Conservation (phyloP, 2,113 vertebrate genomes). For the Thymallus thymallus region DNA sequence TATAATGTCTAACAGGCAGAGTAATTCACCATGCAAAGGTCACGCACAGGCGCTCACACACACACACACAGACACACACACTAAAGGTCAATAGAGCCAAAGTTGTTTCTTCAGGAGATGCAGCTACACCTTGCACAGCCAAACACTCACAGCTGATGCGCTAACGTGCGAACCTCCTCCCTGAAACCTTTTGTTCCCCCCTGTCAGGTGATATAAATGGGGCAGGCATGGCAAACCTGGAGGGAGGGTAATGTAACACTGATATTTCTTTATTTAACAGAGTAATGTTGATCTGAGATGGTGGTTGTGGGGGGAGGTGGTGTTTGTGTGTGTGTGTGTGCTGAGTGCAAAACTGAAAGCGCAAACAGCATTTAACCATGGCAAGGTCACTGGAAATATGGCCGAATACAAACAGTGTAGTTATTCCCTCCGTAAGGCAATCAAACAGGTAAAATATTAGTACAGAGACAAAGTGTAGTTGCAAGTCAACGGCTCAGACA, state of each 20-base stretch:
- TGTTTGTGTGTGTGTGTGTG: background rate
- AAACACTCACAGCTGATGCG: constrained; percentile 43
- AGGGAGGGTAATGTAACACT: constrained; percentile 39
- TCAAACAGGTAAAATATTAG: too few relatives aligned
- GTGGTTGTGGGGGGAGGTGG: background rate
- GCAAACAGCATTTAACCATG: too few relatives aligned
- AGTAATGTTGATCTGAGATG: constrained; percentile 70
- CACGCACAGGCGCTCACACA: background rate
- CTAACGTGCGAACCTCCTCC: constrained; percentile 36
- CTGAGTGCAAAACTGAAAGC: too few relatives aligned
- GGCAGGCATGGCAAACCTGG: constrained; percentile 12
- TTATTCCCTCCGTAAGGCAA: too few relatives aligned
- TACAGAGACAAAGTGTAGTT: too few relatives aligned
- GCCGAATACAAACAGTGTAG: too few relatives aligned
- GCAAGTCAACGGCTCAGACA: too few relatives aligned
- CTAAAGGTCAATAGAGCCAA: constrained; percentile 61
- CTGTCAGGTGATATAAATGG: constrained; percentile 38
- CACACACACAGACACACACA: too few relatives aligned
- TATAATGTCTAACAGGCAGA: constrained; percentile 48
- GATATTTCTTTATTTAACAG: constrained; percentile 48
- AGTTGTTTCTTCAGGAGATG: constrained; percentile 51
- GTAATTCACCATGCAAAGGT: constrained; percentile 66
- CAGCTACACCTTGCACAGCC: constrained; percentile 32
- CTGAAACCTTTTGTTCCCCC: constrained; percentile 16
- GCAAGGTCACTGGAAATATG: too few relatives aligned